phyloP scores from a whole-genome alignment of 2,888 invertebrate genomes.

The Leptogaster cylindrica region DNA sequence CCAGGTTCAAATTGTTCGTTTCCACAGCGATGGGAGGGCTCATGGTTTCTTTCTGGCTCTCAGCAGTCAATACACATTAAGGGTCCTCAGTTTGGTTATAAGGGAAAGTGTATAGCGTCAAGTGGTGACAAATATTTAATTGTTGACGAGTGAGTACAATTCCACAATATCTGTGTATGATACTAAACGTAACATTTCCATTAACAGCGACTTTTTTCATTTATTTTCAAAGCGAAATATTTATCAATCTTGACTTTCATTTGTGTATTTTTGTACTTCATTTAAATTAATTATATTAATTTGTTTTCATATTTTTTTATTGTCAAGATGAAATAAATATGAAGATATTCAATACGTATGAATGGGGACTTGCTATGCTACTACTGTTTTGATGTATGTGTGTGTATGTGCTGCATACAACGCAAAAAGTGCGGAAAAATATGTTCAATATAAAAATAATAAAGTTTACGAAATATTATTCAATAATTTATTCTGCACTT shows the following conservation, averaged over 20 bases:
- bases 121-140: slow-evolving; percentile 89
- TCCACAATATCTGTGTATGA: too few species aligned
- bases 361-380: slow-evolving; percentile 40
- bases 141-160: slow-evolving; percentile 82
- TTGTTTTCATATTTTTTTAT: slow-evolving; percentile 26
- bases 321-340: slow-evolving; percentile 43
- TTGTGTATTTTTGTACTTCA: background rate
- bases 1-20: slow-evolving; percentile 72
- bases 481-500: too few species aligned
- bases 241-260: background rate
- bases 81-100: slow-evolving; percentile 81
- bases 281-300: background rate
- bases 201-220: too few species aligned
- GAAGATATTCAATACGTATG: slow-evolving; percentile 38
- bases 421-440: too few species aligned
- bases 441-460: too few species aligned
- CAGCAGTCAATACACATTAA: slow-evolving; percentile 84
- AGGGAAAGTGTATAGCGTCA: slow-evolving; percentile 81
- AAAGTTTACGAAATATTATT: too few species aligned
- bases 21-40: slow-evolving; percentile 84
- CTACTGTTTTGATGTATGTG: slow-evolving; percentile 38
- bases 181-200: too few species aligned
- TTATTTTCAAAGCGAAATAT: background rate
- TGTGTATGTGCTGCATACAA: slow-evolving; percentile 15
- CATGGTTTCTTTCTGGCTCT: slow-evolving; percentile 90